A percentile compares a stretch with the other conserved stretches of the same genome.
Conservation (phyloP, 2,888 invertebrate species). For the Diogma glabrata region DNA sequence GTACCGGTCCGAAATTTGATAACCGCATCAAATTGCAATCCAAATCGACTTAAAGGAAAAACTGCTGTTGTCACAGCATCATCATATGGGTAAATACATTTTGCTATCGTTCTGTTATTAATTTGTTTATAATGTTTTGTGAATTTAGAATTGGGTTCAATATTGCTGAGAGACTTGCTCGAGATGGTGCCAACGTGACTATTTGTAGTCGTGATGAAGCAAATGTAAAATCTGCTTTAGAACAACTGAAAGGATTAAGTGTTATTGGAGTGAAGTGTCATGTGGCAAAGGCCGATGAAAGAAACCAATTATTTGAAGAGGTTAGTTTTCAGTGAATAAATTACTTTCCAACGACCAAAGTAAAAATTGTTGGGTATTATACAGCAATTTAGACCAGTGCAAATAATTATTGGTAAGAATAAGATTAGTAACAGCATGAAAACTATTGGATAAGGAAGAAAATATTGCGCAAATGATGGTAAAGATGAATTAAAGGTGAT, state of each 20-base stretch:
- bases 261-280: conserved; percentile 72
- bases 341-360: no score
- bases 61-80: conserved; percentile 84
- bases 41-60: conserved; percentile 54
- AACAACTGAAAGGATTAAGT: conserved; percentile 43
- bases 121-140: neutral
- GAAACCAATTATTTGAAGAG: conserved; percentile 58
- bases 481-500: no score
- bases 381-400: no score
- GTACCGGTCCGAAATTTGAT: no score
- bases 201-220: conserved; percentile 81
- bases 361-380: no score
- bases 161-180: conserved; percentile 70
- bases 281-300: conserved; percentile 74
- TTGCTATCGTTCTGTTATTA: neutral
- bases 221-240: conserved; percentile 72
- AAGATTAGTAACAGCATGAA: no score
- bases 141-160: conserved; percentile 73
- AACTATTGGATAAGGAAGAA: no score
- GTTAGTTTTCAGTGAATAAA: no score
- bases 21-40: neutral
- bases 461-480: no score
- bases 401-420: no score
- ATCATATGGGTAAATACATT: conserved; percentile 45
- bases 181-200: conserved; percentile 84